Base-by-base conservation (phyloP, 2,888 invertebrate species). In the Dione juno region DNA sequence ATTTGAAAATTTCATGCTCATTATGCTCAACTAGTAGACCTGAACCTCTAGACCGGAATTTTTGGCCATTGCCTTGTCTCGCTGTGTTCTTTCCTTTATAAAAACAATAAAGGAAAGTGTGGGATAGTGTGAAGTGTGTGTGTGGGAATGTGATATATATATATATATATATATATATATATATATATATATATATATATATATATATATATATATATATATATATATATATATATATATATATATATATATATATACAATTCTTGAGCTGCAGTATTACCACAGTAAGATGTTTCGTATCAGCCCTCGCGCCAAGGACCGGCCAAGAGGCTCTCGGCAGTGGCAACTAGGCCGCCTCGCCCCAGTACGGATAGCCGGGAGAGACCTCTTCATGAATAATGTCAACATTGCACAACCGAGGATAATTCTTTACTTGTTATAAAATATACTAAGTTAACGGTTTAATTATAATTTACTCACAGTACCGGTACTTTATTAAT, bases 261-360 rank as follows among this genome's bases (percentile, higher is more conserved):
- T 54, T 45, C 21, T 45, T 14, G 21, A 64, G 59, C 52, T 64
- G 41, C 58, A 67, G 64, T 52, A 19, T 19, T 48, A 63, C 54
- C 59, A 19, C 45, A 53, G 50, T 67, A 67, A 66, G 72, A 70
- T 64, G 70, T 69, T 59, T 21, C 58, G 64, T 71, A 68, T 73
- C 71, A 73, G 73, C 57, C 59, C 67, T 67, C 66, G 57, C 35
- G 59, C 28, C 58, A 48, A 71, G 73, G 71, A 71, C 53, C 69
- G 71, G 40, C 57, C 48, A 66, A 73, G 73, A 54, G 71, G 57
- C 73, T 50, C 69, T 71, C 66, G 50, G 43, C 72, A 70, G 68
- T 73, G 71, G 69, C 71, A 71, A 73, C 73, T 71, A 61, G 73
- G 73, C 61, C 73, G 71, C 43, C 69, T 66, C 66, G 21, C 63